Evolutionary conservation across 2,797 vertebrate species (phyloP).

Genomic region (Gymnodraco acuticeps): DNA sequence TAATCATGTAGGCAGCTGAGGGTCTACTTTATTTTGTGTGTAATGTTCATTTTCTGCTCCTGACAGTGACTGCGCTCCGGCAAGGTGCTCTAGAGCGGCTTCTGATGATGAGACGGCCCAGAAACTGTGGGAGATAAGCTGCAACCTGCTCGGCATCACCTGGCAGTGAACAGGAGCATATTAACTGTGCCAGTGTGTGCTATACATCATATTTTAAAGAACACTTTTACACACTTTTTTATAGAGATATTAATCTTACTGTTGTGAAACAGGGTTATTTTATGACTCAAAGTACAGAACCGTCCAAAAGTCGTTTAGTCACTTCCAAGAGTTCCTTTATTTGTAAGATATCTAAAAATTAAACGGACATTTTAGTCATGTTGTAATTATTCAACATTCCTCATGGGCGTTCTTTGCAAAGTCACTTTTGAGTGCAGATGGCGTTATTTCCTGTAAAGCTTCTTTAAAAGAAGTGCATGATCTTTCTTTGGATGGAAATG

Average conservation of each 20-base stretch:
- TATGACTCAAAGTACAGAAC: neutral
- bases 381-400: too few relatives aligned
- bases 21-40: neutral
- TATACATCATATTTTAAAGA: slow-evolving; percentile 30
- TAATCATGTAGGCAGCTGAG: neutral
- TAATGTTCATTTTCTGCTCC: slow-evolving; percentile 29
- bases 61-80: slow-evolving; percentile 81
- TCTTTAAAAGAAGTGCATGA: neutral
- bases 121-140: slow-evolving; percentile 86
- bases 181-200: neutral
- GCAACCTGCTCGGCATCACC: slow-evolving; percentile 81
- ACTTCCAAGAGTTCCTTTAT: too few relatives aligned
- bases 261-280: slow-evolving; percentile 19
- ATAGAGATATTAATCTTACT: slow-evolving; percentile 28
- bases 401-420: neutral
- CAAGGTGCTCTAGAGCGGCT: slow-evolving; percentile 75
- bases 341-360: too few relatives aligned
- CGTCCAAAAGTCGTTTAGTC: neutral
- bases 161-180: slow-evolving; percentile 75
- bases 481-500: neutral
- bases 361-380: too few relatives aligned
- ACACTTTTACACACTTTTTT: slow-evolving; percentile 59
- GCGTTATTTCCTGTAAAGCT: neutral
- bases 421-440: neutral
- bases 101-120: slow-evolving; percentile 82